These are phyloP conservation scores for Drepana falcataria DNA, from an alignment of 2,888 invertebrate genomes.

Conservation along the genomic window DNA sequence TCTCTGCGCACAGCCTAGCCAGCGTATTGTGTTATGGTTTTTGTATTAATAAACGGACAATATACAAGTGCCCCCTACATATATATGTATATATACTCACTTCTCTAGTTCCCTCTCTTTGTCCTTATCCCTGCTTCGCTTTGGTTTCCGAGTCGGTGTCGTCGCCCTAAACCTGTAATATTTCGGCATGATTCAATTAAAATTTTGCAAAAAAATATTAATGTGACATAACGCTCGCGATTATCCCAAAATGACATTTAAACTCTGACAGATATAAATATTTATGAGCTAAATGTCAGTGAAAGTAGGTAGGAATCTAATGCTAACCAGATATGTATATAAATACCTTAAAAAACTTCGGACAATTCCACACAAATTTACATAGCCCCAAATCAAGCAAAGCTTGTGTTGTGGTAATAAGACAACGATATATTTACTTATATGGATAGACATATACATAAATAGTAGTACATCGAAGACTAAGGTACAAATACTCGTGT, in stretches of 20 bases:
- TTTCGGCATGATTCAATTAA: constrained; percentile 62
- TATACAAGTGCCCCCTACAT: no score
- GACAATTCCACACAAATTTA: no score
- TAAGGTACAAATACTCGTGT: no score
- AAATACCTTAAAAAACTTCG: no score
- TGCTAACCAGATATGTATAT: not conserved
- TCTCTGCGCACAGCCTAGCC: no score
- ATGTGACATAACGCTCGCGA: constrained; percentile 10
- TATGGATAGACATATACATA: no score
- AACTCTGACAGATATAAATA: constrained; percentile 4
- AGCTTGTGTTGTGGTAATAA: no score
- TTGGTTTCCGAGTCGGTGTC: constrained; percentile 51
- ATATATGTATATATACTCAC: constrained; percentile 18
- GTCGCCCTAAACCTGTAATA: constrained; percentile 66
- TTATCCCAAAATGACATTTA: constrained; percentile 34
- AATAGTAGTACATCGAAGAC: no score
- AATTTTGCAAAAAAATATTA: constrained; percentile 51
- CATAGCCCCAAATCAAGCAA: no score
- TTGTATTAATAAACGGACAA: no score
- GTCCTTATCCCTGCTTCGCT: constrained; percentile 43
- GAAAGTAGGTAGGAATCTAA: constrained; percentile 20
- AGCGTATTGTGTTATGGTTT: no score
- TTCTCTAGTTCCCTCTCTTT: constrained; percentile 43
- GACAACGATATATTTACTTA: no score
- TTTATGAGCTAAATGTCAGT: constrained; percentile 44